Base-by-base conservation (phyloP, 2,888 invertebrate genomes). In the Ectobius pallidus region DNA sequence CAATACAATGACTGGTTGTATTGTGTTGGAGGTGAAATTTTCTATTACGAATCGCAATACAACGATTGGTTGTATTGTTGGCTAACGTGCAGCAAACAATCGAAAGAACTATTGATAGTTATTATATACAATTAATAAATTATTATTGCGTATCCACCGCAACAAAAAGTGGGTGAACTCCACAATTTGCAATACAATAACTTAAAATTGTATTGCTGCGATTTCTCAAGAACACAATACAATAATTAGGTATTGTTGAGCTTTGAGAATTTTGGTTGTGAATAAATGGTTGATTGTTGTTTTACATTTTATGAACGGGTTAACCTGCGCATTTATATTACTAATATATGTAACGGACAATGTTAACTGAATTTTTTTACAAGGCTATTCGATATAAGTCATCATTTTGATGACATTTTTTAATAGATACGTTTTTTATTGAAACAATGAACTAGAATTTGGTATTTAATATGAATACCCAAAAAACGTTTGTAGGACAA, bases 291-390 rank as follows among this genome's bases (percentile, higher is more conserved):
- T 76, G 71, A 72, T 74, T 76, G 76, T 74, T 75, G 68, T 74
- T 74, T 73, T 70, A 74, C 71, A 74, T 73, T 76, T 74, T 74
- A 76, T 70, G 71, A 72, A 74, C 74, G 76, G 72, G 76, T 80
- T 77, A 72, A 63, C 70, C 62, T 44, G 49, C 55, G 52, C 62
- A 70, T 70, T 70, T 70, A 70, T 70, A 69, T 55, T 55, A 46
- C 52, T 55, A 42, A 69, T 7, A 44, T n/a, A 42, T 55, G 52
- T 52, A 69, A 34, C 55, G 55, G 39, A 55, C 39, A 69, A 69
- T 46, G 65, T 65, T 65, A 70, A 58, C 70, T 55, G 70, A 70
- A 55, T 44, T 55, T 62, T 65, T 74, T 69, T 72, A 69, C 69
- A 69, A 71, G 62, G 68, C 74, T 71, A 62, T 69, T 34, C 69